Evolutionary conservation across 2,888 invertebrate species (phyloP).

Genomic region (Notodonta dromedarius): DNA sequence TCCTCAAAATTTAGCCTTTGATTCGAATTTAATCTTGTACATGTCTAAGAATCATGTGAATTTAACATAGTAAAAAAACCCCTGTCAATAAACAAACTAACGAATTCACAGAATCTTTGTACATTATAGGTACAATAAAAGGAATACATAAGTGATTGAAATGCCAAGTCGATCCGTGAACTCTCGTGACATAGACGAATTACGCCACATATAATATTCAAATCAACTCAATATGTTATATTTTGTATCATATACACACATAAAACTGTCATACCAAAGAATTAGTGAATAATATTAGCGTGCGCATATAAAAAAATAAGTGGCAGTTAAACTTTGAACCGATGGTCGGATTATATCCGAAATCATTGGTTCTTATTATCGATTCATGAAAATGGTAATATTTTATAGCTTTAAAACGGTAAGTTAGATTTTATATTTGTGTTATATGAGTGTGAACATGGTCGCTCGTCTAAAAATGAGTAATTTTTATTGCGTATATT

Average conservation of each 20-base stretch:
- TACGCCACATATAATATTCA: constrained; percentile 25
- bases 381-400: constrained; percentile 3
- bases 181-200: constrained; percentile 27
- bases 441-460: not conserved
- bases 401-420: constrained; percentile 7
- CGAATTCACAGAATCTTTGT: not conserved
- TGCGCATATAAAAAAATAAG: constrained; percentile 21
- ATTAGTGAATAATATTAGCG: constrained; percentile 19
- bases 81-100: not conserved
- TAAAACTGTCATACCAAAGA: constrained; percentile 27
- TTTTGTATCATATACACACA: constrained; percentile 31
- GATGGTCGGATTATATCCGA: constrained; percentile 8
- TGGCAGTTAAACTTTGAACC: constrained; percentile 32
- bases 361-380: constrained; percentile 5
- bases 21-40: no score
- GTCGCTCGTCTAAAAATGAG: not conserved
- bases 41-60: no score
- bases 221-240: constrained; percentile 21
- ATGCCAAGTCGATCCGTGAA: constrained; percentile 1
- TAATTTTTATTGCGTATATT: not conserved
- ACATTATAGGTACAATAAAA: not conserved
- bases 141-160: not conserved
- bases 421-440: constrained; percentile 1
- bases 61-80: no score
- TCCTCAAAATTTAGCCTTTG: no score